Evolutionary conservation across 2,888 invertebrate species (phyloP), one percentile per base, ranked within the genome.

Genomic region (Platycheirus albimanus): DNA sequence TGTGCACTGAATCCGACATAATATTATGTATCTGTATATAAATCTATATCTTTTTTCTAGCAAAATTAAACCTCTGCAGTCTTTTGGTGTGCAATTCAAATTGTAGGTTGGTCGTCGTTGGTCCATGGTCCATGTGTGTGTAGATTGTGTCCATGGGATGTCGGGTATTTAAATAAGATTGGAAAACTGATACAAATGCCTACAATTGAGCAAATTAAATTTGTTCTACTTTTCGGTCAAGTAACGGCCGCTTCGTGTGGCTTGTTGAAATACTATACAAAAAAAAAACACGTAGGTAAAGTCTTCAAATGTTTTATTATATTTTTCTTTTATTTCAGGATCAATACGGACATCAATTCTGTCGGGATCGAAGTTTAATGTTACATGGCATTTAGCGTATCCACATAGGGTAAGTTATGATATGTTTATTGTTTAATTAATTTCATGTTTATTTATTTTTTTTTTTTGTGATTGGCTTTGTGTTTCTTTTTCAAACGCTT

Each of bases 371-470:
- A 93, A 93, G 84, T 94, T 98, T 88, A 97, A 96, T 91, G 95
- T 97, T 56, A 95, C 97, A 83, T 98, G 98, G 98, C 97, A 97
- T 91, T 93, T 98, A 87, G 97, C 97, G 10, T 98, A 97, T 91
- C 96, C 98, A 4, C 98, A 98, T 89, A 93, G 94, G 92, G 96
- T 96, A 92, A 93, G 94, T 92, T 51, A n/a, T n/a, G n/a, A n/a
- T n/a, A n/a, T n/a, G n/a, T n/a, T n/a, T n/a, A n/a, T n/a, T n/a
- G n/a, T n/a, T n/a, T n/a, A n/a, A n/a, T n/a, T n/a, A n/a, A n/a
- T n/a, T n/a, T n/a, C n/a, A n/a, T n/a, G n/a, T n/a, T n/a, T n/a
- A n/a, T n/a, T n/a, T n/a, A n/a, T n/a, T n/a, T n/a, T n/a, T n/a
- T n/a, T n/a, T n/a, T n/a, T n/a, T n/a, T n/a, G n/a, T n/a, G n/a